Evolutionary conservation across 2,888 invertebrate genomes (phyloP), one percentile per base, ranked within the genome.

Genomic region (Drosophila trichaetosa): DNA sequence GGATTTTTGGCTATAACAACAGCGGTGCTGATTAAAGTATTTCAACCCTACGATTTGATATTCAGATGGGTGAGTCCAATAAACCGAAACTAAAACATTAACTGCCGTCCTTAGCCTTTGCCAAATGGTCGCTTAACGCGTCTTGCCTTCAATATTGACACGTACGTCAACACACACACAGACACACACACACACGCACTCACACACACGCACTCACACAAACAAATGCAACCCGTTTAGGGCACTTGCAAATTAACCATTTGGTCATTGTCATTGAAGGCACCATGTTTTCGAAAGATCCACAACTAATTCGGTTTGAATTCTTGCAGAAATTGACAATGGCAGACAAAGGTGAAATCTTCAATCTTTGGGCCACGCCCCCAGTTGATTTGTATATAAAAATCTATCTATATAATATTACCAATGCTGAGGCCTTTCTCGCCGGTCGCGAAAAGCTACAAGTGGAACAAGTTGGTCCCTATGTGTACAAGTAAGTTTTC

Each of bases 351-450:
- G 96, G 97, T 0, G 97, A 97, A 92, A 96, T 97, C 58, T 97
- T 96, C 92, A 96, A 96, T 82, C 94, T 97, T 90, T 97, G 97
- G 97, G 94, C 95, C 61, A 95, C 95, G 71, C 97, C 97, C 0
- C 96, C 97, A 18, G 96, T 97, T 18, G 95, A 97, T 73, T 93
- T 98, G 0, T 97, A 96, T 90, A 94, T 96, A 31, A 95, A 96
- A 87, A 95, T 98, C 0, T 97, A 95, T 90, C 94, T 98, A 2
- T 98, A 97, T 93, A 98, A 98, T 90, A 94, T 97, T 4, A 98
- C 98, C 11, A 98, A 98, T 89, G 95, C 95, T 16, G 96, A 97
- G 6, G 97, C 95, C 6, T 97, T 96, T 92, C 93, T 97, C 91
- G 94, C 95, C 1, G 97, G 97, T 0, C 95, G 95, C 6, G 94